Conservation (phyloP, 2,113 vertebrate species). For the Chunga burmeisteri region DNA sequence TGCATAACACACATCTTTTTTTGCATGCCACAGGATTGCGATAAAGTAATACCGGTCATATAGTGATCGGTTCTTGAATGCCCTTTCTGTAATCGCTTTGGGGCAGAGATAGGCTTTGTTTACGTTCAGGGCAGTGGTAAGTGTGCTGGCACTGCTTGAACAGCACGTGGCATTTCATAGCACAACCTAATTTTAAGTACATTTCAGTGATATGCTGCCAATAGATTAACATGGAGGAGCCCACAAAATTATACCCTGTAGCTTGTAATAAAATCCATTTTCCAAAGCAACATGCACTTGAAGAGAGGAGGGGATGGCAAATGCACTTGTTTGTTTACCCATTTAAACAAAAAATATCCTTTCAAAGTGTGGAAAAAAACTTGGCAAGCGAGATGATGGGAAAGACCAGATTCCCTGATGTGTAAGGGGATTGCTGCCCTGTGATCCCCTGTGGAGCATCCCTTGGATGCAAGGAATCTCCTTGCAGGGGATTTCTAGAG, state of each 20-base stretch:
- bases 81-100: neutral
- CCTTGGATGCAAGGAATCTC: neutral
- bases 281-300: neutral
- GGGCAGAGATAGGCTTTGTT: neutral
- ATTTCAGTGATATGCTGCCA: neutral
- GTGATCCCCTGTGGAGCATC: neutral
- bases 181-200: constrained; percentile 4
- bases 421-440: neutral
- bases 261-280: constrained; percentile 13
- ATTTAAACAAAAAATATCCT: neutral
- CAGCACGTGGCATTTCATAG: neutral
- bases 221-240: neutral
- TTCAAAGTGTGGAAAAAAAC: neutral
- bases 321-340: neutral
- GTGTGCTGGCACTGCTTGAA: neutral
- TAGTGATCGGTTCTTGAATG: neutral
- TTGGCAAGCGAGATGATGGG: neutral
- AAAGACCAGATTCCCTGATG: neutral
- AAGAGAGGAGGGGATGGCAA: neutral
- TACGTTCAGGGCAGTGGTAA: neutral
- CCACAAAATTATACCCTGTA: constrained; percentile 1
- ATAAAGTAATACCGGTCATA: neutral
- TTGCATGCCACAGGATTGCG: neutral
- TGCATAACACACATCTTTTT: neutral
- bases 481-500: neutral